A percentile compares a stretch with the other conserved stretches of the same genome.
Conservation (phyloP, 2,888 invertebrate genomes). For the Caenorhabditis sp. region DNA sequence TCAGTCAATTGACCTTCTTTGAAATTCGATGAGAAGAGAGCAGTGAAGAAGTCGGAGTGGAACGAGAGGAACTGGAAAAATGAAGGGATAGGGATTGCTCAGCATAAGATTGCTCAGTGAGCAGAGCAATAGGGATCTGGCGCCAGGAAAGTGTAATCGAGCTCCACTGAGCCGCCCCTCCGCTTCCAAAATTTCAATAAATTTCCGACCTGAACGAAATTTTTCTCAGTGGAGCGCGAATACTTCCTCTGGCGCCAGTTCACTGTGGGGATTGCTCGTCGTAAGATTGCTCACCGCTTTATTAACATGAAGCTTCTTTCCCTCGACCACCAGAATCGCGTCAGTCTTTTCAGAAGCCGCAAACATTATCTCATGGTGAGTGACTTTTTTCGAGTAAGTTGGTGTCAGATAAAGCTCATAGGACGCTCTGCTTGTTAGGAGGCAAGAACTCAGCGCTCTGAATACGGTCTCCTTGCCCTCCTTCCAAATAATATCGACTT, state of each 20-base stretch:
- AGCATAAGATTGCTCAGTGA: not conserved
- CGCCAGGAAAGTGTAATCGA: no score
- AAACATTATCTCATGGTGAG: not conserved
- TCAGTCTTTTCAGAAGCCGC: not conserved
- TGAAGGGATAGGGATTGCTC: not conserved
- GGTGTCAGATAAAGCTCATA: no score
- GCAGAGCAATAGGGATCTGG: no score
- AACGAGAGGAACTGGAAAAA: conserved; percentile 29
- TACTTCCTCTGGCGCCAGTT: no score
- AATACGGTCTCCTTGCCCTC: no score
- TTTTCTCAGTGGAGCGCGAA: no score
- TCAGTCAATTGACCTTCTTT: not conserved
- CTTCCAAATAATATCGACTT: no score
- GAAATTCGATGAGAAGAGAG: not conserved
- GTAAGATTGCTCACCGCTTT: not conserved
- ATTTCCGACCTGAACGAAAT: no score
- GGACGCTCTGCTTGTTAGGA: no score
- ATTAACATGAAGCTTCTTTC: not conserved
- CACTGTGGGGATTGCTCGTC: not conserved
- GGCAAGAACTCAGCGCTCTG: no score
- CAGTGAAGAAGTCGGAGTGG: conserved; percentile 12
- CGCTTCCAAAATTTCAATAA: no score
- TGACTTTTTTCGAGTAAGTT: not conserved
- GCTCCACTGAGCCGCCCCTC: no score
- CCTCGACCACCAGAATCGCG: not conserved